Evolutionary conservation across 2,888 invertebrate species (phyloP), one percentile per base, ranked within the genome.

Genomic region (Hirtodrosophila trivittata): DNA sequence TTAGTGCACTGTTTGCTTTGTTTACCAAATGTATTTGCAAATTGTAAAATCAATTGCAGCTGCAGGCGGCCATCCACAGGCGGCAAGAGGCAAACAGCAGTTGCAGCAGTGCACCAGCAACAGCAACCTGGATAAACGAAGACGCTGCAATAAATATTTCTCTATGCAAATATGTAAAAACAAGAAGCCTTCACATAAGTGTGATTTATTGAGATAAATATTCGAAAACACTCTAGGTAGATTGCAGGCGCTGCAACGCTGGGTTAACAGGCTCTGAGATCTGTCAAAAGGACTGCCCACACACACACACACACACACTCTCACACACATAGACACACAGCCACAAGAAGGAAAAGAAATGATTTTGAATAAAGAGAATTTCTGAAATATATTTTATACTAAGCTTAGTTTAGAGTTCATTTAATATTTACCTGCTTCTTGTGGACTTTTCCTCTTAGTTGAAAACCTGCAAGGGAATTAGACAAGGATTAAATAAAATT

Each of bases 21-120:
- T 72, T 67, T 55, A 12, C 60, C 35, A 75, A 72, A 64, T 75
- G 56, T 73, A 65, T 77, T 67, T 73, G 78, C 67, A 65, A 66
- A 75, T 80, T 80, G 77, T 69, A 80, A 83, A 80, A 77, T 72
- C 73, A 73, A 75, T 83, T 77, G 77, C 45, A 63, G 71, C 57
- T 63, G 59, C 71, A 52, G 66, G 60, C 60, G 30, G 28, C 33
- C 42, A 21, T 10, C 16, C 6, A 28, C 25, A 28, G 28, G 37
- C 10, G 43, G 46, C 55, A 60, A 39, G 21, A 43, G 66, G 42
- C 42, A 58, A 55, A 52, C 38, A 60, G 43, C 51, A 47, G 21
- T 41, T 42, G 52, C 42, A 52, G 45, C 47, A 32, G 12, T n/a
- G n/a, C 30, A 30, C 30, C 5, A 9, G 33, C 13, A 10, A 33